Evolutionary conservation across 2,797 vertebrate genomes (phyloP), one percentile per base, ranked within the genome.

Genomic region (Pipistrellus nathusii): DNA sequence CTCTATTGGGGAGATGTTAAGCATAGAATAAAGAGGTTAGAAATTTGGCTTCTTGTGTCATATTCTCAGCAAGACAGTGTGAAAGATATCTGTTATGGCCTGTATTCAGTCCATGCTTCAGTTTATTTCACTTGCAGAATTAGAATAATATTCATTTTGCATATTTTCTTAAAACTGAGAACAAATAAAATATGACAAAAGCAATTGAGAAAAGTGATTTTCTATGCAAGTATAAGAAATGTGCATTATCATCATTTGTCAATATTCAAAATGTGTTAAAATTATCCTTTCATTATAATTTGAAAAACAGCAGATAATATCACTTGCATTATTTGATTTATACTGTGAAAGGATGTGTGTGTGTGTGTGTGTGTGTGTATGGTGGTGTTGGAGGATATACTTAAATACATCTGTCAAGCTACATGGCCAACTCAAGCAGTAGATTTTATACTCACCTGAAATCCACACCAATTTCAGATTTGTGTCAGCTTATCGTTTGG

Each of bases 161-260:
- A 0, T 62, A 71, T 85, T 59, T 85, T 11, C 55, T 82, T 82
- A 44, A 77, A 91, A 35, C 3, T 51, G 59, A 88, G 5, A 78
- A 80, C 8, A 85, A 81, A 77, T 72, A 55, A 85, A 88, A 87
- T 32, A 59, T 72, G 66, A 72, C 10, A 41, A 95, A 92, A 91
- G 51, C 25, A 88, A 83, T 6, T 71, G 55, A 77, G 44, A 72
- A 30, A 35, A 46, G 71, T 14, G 12, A 8, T 83, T 93, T 81
- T 30, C 27, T 71, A 6, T 46, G 87, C 77, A 38, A 88, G 13
- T 17, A 2, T 9, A 92, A 71, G 46, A 86, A 87, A 25, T 32
- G 18, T 14, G 8, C 71, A 38, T 38, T 62, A 30, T 53, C 46
- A 2, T 75, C 71, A 38, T 48, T 85, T 66, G 73, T 8, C 25